Evolutionary conservation across 1,140 invertebrate species (phyloP), one percentile per base, ranked within the genome.

Genomic region (Prorops nasuta): DNA sequence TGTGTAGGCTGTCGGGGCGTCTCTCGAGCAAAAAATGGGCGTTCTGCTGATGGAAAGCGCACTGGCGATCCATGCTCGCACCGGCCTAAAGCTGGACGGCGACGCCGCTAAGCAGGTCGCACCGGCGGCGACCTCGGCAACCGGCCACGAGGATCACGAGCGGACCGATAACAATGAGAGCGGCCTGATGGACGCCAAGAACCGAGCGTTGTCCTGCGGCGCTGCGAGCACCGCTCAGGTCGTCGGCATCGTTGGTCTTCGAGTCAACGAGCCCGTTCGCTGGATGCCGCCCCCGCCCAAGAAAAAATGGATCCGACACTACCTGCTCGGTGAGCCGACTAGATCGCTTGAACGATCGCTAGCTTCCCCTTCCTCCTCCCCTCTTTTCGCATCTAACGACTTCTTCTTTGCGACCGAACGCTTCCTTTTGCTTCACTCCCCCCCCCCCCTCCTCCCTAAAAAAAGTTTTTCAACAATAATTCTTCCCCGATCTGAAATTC

Each of bases 271-370:
- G n/a, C 41, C 58, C 39, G 43, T 54, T 3, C 51, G 47, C 46
- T 70, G 71, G 69, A 67, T 74, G 38, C 76, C 80, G 36, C 78
- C 83, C 32, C 82, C 83, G 32, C 83, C 85, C 10, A 87, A 87
- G 69, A 87, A 87, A 76, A 86, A 86, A 68, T 87, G 85, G 85
- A 86, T 87, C 44, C 81, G 80, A 54, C 83, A 86, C 63, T 87
- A 86, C 65, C 71, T 86, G 48, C 80, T 75, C 38, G 78, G 78
- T 80, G 70, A 78, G 73, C 21, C 22, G 40, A 43, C n/a, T n/a
- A 45, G 19, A 38, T 21, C 10, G 18, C 16, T 39, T 39, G 3
- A 28, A 6, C 10, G 24, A 28, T 28, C 24, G n/a, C n/a, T n/a
- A n/a, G n/a, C n/a, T n/a, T n/a, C n/a, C n/a, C n/a, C n/a, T n/a